A percentile compares a stretch with the other conserved stretches of the same genome.
phyloP scores from a whole-genome alignment of 2,797 vertebrate species.

The Urocyon cinereoargenteus region DNA sequence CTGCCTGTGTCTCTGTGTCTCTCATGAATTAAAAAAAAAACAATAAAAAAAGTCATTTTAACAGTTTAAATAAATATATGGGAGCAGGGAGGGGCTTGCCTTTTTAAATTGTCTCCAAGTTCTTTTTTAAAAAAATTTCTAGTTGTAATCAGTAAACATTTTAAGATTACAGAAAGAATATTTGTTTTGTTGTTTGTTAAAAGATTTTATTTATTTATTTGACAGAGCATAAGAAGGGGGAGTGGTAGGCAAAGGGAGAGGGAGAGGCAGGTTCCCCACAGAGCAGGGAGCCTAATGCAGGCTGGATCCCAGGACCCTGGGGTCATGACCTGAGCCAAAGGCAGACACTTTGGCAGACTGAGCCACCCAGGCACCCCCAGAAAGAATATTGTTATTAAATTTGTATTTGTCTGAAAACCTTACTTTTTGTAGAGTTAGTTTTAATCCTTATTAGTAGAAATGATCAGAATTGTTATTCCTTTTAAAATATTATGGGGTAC shows the following conservation, averaged over 20 bases:
- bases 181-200: not conserved
- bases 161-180: conserved; percentile 47
- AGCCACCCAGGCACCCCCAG: not conserved
- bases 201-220: too few species aligned
- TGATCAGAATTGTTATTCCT: conserved; percentile 27
- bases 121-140: not conserved
- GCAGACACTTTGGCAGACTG: too few species aligned
- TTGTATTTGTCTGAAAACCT: conserved; percentile 15
- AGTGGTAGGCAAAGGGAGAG: too few species aligned
- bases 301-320: too few species aligned
- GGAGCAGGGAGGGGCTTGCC: not conserved
- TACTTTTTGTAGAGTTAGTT: conserved; percentile 4
- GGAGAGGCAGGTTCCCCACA: too few species aligned
- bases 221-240: too few species aligned
- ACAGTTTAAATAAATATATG: conserved; percentile 15
- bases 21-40: not conserved
- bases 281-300: too few species aligned
- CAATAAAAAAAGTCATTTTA: not conserved
- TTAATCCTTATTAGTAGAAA: conserved; percentile 22
- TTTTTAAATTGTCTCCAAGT: conserved; percentile 8
- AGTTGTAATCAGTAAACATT: not conserved
- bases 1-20: too few species aligned
- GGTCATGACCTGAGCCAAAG: too few species aligned
- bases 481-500: not conserved
- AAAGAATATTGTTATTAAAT: conserved; percentile 52